phyloP scores from a whole-genome alignment of 2,888 invertebrate genomes.

The Phengaris alcon region DNA sequence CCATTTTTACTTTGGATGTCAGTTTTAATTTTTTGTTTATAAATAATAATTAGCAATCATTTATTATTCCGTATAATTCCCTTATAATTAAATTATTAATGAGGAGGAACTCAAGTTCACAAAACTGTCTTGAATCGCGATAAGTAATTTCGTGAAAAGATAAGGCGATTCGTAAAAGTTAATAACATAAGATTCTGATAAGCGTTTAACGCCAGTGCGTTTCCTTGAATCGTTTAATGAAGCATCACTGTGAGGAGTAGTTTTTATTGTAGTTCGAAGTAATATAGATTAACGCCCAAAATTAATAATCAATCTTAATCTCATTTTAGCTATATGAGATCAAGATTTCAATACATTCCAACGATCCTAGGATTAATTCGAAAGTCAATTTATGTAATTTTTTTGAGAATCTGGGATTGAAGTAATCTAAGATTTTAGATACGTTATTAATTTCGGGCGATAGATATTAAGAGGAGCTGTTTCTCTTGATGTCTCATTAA shows the following conservation, averaged over 20 bases:
- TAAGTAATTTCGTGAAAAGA: constrained; percentile 1
- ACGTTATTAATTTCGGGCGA: too few relatives aligned
- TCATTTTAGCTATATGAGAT: too few relatives aligned
- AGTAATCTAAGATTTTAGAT: too few relatives aligned
- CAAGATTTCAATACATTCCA: too few relatives aligned
- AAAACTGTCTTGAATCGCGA: not conserved
- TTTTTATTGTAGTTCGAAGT: constrained; percentile 11
- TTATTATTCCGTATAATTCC: too few relatives aligned
- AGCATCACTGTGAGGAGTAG: not conserved
- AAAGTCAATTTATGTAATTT: too few relatives aligned
- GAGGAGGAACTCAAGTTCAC: not conserved
- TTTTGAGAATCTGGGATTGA: too few relatives aligned
- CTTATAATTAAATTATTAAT: not conserved
- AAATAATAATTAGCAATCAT: too few relatives aligned
- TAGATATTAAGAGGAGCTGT: not conserved
- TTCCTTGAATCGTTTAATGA: constrained; percentile 12
- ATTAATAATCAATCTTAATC: too few relatives aligned
- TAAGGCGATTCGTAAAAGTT: constrained; percentile 1
- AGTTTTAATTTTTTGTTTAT: too few relatives aligned
- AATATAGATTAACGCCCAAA: not conserved
- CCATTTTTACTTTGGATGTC: too few relatives aligned
- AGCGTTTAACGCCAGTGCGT: not conserved
- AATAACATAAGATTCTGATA: constrained; percentile 13
- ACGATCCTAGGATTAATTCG: too few relatives aligned
- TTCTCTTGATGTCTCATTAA: not conserved